Evolutionary conservation across 2,113 vertebrate species (phyloP).

Genomic region (Harpagus bidentatus): DNA sequence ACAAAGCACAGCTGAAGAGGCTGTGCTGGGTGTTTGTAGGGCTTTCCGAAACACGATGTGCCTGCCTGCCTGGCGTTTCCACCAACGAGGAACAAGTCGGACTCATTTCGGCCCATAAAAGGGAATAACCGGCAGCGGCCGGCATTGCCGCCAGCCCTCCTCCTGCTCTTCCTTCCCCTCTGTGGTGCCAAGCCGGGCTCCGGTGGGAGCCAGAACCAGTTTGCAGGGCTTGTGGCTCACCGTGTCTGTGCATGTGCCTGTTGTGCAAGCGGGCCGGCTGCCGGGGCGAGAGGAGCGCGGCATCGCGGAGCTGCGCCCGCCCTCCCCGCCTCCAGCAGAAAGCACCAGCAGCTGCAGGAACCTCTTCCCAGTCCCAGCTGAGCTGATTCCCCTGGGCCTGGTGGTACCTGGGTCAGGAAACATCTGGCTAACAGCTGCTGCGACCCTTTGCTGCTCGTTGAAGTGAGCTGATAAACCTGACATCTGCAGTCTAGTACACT

Average conservation of each 20-base stretch:
- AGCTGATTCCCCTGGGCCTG: not conserved
- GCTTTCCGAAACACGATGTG: accelerated
- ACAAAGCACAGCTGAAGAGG: too few relatives aligned
- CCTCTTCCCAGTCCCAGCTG: accelerated
- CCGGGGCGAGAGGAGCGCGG: not conserved
- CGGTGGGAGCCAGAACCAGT: not conserved
- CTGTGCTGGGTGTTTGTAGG: accelerated
- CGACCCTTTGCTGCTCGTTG: accelerated
- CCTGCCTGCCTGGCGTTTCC: not conserved
- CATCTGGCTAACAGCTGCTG: not conserved
- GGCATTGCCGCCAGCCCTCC: not conserved
- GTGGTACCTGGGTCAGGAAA: accelerated
- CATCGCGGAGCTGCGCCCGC: not conserved
- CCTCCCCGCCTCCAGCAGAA: not conserved
- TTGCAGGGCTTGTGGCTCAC: not conserved
- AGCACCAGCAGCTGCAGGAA: not conserved
- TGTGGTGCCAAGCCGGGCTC: not conserved
- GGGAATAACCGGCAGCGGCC: not conserved
- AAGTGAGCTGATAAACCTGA: not conserved
- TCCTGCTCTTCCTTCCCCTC: not conserved
- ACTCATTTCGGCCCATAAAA: not conserved
- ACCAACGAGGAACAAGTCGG: accelerated
- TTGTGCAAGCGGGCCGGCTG: not conserved
- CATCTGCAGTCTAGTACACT: accelerated
- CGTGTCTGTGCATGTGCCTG: not conserved